Percentiles rank a stretch among this genome's conserved stretches.
Conservation (phyloP, 1,140 invertebrate species). For the Monochamus saltuarius region DNA sequence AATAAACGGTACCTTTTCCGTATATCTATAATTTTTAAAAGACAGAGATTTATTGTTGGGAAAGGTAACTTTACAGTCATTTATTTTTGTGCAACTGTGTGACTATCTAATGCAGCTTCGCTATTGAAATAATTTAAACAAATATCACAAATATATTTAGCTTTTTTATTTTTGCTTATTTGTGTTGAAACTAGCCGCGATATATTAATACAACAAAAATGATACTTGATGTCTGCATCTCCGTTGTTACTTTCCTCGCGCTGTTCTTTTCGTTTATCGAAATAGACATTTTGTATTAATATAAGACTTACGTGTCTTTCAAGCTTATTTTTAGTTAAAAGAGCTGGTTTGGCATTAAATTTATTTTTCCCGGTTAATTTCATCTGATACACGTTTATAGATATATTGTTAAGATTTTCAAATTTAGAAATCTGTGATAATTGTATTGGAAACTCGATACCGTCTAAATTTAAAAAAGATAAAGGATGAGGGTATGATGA, state of each 20-base stretch:
- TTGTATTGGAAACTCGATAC: neutral
- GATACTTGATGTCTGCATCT: conserved; percentile 3
- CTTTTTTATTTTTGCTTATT: conserved; percentile 17
- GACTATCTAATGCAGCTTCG: conserved; percentile 18
- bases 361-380: conserved; percentile 6
- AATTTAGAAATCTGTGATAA: neutral
- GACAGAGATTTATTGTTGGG: conserved; percentile 17
- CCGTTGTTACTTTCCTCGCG: conserved; percentile 1
- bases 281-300: conserved; percentile 1
- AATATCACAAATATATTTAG: conserved; percentile 36
- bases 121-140: conserved; percentile 34
- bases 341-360: neutral
- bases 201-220: conserved; percentile 31
- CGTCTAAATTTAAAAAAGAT: conserved; percentile 10
- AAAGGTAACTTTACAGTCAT: conserved; percentile 28
- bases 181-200: conserved; percentile 23
- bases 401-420: conserved; percentile 1
- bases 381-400: neutral
- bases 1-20: conserved; percentile 39
- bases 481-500: conserved; percentile 8
- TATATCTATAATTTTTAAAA: conserved; percentile 17
- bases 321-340: conserved; percentile 5
- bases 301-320: conserved; percentile 12
- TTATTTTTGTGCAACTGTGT: conserved; percentile 30
- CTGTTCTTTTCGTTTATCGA: conserved; percentile 7